Evolutionary conservation across 2,888 invertebrate species (phyloP).

Genomic region (Rhagium mordax): DNA sequence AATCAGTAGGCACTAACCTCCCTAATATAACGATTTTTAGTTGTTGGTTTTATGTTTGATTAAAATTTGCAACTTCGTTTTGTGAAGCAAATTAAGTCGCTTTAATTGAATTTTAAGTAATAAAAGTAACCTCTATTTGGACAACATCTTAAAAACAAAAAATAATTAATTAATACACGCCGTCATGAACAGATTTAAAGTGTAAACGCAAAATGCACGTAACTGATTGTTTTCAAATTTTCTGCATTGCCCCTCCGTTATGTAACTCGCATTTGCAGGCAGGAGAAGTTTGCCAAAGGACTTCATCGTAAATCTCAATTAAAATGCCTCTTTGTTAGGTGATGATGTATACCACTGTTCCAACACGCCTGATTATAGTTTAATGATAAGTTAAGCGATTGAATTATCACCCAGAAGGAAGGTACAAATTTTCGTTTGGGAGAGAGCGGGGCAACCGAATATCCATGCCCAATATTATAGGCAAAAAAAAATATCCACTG

Average conservation of each 20-base stretch:
- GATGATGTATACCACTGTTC: slow-evolving; percentile 17
- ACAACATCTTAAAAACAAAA: no score
- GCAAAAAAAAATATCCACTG: not conserved
- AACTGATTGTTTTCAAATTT: not conserved
- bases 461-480: not conserved
- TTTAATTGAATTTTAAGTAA: no score
- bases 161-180: no score
- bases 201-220: not conserved
- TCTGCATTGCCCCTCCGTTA: not conserved
- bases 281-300: slow-evolving; percentile 2
- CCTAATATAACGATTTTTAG: no score
- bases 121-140: not conserved
- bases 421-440: slow-evolving; percentile 1
- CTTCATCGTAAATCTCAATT: slow-evolving; percentile 5
- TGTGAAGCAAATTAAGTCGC: no score
- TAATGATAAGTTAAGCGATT: slow-evolving; percentile 18
- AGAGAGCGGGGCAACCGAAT: not conserved
- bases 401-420: slow-evolving; percentile 12
- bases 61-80: no score
- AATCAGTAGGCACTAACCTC: no score
- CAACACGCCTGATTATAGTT: slow-evolving; percentile 10
- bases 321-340: slow-evolving; percentile 16
- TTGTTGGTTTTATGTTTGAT: no score
- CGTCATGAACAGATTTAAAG: not conserved
- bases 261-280: not conserved